Percentiles rank a stretch among this genome's conserved stretches.
Evolutionary conservation across 2,113 vertebrate species (phyloP).

Genomic region (Xenotilapia caudafasciata): DNA sequence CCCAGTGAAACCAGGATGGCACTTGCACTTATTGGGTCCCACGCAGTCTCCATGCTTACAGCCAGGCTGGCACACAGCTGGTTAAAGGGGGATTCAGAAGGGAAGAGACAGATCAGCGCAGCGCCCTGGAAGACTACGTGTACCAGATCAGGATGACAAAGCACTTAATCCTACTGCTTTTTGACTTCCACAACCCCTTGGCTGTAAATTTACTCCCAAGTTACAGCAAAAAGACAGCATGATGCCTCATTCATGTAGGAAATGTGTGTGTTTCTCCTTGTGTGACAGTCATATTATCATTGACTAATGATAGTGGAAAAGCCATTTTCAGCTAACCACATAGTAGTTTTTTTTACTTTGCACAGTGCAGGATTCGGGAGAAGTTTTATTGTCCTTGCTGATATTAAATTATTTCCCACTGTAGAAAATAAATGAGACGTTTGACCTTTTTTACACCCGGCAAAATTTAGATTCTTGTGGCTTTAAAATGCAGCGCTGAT

Average conservation of each 20-base stretch:
- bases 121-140: constrained; percentile 5
- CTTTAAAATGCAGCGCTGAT: not conserved
- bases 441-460: constrained; percentile 10
- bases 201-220: constrained; percentile 21
- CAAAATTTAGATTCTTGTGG: not conserved
- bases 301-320: constrained; percentile 14
- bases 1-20: constrained; percentile 87
- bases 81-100: constrained; percentile 29
- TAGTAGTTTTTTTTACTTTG: not conserved
- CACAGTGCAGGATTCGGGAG: not conserved
- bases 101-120: constrained; percentile 44
- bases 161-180: constrained; percentile 36
- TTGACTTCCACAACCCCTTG: constrained; percentile 11
- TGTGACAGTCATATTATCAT: constrained; percentile 17
- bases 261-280: constrained; percentile 12
- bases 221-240: not conserved
- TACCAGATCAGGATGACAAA: constrained; percentile 43
- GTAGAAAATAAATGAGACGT: not conserved
- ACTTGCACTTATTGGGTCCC: constrained; percentile 96
- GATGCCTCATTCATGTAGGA: not conserved
- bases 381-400: not conserved
- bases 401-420: not conserved
- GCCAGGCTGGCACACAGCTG: constrained; percentile 90
- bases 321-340: not conserved
- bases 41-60: constrained; percentile 94